These are phyloP conservation scores for Laterallus jamaicensis DNA, from an alignment of 2,113 vertebrate species.

Conservation along the genomic window DNA sequence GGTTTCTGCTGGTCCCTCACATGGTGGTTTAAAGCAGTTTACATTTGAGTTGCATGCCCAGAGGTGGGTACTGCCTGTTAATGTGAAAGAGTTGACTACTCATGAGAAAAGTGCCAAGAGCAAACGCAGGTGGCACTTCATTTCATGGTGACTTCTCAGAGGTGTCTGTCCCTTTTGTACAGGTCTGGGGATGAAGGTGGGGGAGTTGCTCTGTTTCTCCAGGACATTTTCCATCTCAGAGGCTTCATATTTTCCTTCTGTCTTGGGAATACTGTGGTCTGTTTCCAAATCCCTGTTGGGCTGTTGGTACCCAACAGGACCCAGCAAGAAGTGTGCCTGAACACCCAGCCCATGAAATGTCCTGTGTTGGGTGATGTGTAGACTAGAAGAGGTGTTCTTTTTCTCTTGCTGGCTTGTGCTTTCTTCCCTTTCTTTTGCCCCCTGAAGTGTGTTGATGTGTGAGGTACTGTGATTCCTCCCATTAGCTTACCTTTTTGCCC, in stretches of 20 bases:
- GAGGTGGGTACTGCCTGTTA: background rate
- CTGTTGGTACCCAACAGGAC: background rate
- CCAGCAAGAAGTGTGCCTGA: conserved; percentile 39
- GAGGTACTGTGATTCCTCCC: background rate
- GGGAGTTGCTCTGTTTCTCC: conserved; percentile 16
- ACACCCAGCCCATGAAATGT: background rate
- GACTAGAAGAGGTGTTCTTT: conserved; percentile 1
- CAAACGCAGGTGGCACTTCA: background rate
- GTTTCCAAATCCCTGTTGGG: background rate
- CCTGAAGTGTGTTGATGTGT: conserved; percentile 16
- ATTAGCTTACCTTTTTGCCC: background rate
- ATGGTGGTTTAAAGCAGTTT: background rate
- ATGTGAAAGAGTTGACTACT: background rate
- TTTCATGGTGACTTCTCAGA: background rate
- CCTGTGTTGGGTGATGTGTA: background rate
- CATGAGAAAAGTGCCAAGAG: background rate
- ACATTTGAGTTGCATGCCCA: background rate
- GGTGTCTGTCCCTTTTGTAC: conserved; percentile 51
- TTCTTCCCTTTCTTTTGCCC: background rate
- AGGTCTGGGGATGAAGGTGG: background rate
- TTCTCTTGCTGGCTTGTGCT: conserved; percentile 33
- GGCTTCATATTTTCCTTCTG: conserved; percentile 16
- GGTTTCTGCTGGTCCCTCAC: background rate
- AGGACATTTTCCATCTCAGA: conserved; percentile 3
- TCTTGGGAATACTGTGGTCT: background rate